These are phyloP conservation scores for Pituophis catenifer DNA, from an alignment of 2,113 vertebrate genomes.

Conservation along the genomic window DNA sequence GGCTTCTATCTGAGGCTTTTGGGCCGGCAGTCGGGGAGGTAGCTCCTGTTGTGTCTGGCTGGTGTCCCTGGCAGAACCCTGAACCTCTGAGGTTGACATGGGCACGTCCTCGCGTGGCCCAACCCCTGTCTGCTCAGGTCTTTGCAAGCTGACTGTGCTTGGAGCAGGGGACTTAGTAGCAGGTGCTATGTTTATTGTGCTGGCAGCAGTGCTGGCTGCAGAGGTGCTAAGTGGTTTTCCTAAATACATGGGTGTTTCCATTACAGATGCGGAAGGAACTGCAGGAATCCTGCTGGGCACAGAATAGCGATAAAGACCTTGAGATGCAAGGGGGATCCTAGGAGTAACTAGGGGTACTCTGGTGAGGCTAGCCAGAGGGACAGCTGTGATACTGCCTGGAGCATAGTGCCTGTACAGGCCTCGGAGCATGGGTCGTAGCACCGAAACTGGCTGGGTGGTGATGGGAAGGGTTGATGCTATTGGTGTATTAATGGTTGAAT, in stretches of 20 bases:
- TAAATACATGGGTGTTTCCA: slow-evolving; percentile 87
- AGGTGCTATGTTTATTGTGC: accelerated
- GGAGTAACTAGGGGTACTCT: slow-evolving; percentile 85
- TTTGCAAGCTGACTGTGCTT: slow-evolving; percentile 27
- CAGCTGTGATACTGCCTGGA: slow-evolving; percentile 79
- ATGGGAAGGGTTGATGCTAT: slow-evolving; percentile 98
- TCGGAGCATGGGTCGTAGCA: slow-evolving; percentile 84
- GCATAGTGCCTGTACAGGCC: slow-evolving; percentile 86
- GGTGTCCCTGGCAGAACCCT: slow-evolving; percentile 60
- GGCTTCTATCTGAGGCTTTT: slow-evolving; percentile 50
- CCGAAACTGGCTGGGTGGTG: slow-evolving; percentile 92
- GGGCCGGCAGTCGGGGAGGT: accelerated
- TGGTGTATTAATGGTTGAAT: slow-evolving; percentile 96
- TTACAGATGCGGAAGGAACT: slow-evolving; percentile 65
- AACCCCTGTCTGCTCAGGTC: slow-evolving; percentile 49
- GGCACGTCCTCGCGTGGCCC: slow-evolving; percentile 62
- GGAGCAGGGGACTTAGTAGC: slow-evolving; percentile 3
- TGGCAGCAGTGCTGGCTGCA: slow-evolving; percentile 50
- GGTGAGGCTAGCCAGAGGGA: slow-evolving; percentile 87
- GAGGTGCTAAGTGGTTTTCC: slow-evolving; percentile 78
- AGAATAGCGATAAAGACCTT: slow-evolving; percentile 82
- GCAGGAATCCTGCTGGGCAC: slow-evolving; percentile 70
- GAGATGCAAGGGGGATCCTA: slow-evolving; percentile 80
- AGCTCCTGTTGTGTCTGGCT: slow-evolving; percentile 15
- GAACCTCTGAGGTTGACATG: slow-evolving; percentile 23